Evolutionary conservation across 2,113 vertebrate genomes (phyloP), one percentile per base, ranked within the genome.

Genomic region (Corythoichthys haematopterus): DNA sequence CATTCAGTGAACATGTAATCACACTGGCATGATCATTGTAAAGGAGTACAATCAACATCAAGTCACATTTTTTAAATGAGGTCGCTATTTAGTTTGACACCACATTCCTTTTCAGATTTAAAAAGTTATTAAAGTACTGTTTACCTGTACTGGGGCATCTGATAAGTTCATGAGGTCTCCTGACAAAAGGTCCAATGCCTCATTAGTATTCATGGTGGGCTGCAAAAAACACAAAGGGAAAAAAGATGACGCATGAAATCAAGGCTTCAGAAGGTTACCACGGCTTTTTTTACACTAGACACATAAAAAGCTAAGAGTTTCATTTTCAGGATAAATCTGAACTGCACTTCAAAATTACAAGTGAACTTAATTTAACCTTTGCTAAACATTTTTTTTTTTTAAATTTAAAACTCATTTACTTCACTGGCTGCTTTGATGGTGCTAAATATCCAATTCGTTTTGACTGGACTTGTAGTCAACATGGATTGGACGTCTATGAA

Each of bases 151-250:
- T 16, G 84, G 64, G 57, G 79, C 64, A 15, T 68, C 78, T 14
- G 84, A 75, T 37, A 82, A 33, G 0, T 48, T 50, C 4, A 13
- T 20, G 36, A 92, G 90, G 71, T 68, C 91, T 76, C 75, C 74
- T 56, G 86, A 85, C 68, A 92, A 75, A 61, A 90, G 0, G 71
- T 90, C 88, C 77, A 92, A 83, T 53, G 90, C 91, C 0, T 89
- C 88, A 20, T 37, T 67, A 0, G 84, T 50, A 12, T 46, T 80
- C 76, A 91, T 65, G 46, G 83, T 74, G 51, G 91, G 85, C 90
- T 91, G 72, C 1, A 74, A 68, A 62, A 65, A 51, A 16, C 10
- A 53, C 13, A 62, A 14, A 62, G 5, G 5, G 14, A 11, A 11
- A 40, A 38, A 38, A 59, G 14, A 0, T n/a, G 20, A 13, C 13